Conservation (phyloP, 2,888 invertebrate species). For the Branchellion lobata region DNA sequence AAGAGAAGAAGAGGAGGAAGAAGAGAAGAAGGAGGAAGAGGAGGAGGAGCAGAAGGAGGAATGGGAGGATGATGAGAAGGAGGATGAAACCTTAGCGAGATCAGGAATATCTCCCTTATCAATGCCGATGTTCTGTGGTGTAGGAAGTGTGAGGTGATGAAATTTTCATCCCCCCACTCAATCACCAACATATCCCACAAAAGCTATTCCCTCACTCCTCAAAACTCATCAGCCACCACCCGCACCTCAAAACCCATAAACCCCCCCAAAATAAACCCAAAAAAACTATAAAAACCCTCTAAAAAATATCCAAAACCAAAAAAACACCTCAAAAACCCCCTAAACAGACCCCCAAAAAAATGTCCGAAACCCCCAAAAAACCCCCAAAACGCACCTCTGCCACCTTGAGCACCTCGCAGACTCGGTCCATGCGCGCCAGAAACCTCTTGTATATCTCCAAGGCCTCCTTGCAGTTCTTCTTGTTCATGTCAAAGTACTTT, state of each 20-base stretch:
- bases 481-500: constrained; percentile 99
- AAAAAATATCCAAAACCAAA: background rate
- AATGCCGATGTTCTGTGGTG: constrained; percentile 79
- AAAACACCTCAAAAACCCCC: background rate
- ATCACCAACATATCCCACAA: too few relatives aligned
- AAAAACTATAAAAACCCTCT: too few relatives aligned
- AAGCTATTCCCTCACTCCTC: too few relatives aligned
- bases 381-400: constrained; percentile 65
- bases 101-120: constrained; percentile 98
- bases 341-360: background rate
- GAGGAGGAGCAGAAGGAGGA: too few relatives aligned
- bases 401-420: constrained; percentile 89
- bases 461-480: constrained; percentile 95
- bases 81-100: constrained; percentile 81
- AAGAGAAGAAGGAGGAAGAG: too few relatives aligned
- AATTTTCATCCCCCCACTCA: too few relatives aligned
- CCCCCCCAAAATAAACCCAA: too few relatives aligned
- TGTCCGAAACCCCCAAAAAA: too few relatives aligned
- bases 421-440: constrained; percentile 95
- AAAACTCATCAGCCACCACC: too few relatives aligned
- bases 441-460: constrained; percentile 98
- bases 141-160: background rate
- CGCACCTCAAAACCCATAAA: too few relatives aligned
- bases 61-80: too few relatives aligned
- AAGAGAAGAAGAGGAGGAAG: too few relatives aligned